A percentile compares a stretch with the other conserved stretches of the same genome.
These are phyloP conservation scores for Hylia prasina DNA, from an alignment of 2,113 vertebrate genomes.

Conservation along the genomic window DNA sequence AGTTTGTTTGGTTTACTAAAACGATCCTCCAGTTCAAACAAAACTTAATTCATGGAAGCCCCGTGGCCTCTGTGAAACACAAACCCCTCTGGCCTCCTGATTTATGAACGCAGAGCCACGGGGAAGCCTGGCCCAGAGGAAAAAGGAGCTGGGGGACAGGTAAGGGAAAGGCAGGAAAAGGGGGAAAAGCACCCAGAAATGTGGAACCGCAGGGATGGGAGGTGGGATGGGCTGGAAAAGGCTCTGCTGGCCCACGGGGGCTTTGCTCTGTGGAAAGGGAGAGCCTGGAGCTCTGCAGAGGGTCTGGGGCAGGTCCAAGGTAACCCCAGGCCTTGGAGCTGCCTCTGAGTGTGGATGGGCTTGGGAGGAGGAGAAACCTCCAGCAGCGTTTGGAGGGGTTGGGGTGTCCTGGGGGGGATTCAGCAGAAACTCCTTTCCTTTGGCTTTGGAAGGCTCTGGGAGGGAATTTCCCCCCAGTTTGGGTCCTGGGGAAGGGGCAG, in stretches of 20 bases:
- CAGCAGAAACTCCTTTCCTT: background rate
- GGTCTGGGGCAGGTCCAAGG: background rate
- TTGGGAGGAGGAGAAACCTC: background rate
- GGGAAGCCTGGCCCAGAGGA: background rate
- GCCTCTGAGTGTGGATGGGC: accelerated
- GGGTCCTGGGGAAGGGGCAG: background rate
- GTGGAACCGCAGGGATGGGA: background rate
- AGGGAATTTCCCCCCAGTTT: too few species aligned
- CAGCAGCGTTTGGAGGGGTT: accelerated
- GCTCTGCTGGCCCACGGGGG: background rate
- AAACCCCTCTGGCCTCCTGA: constrained; percentile 12
- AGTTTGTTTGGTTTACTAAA: constrained; percentile 44
- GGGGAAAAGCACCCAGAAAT: background rate
- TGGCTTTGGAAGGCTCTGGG: background rate
- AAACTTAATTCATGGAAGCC: constrained; percentile 29
- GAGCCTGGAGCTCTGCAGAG: background rate
- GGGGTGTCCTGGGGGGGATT: background rate
- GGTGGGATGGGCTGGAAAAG: background rate
- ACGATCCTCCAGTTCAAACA: constrained; percentile 40
- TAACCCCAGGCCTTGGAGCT: background rate
- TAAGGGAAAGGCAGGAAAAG: background rate
- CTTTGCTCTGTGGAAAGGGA: background rate
- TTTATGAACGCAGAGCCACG: background rate
- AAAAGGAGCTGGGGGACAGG: background rate
- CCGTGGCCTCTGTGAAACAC: constrained; percentile 27